These are phyloP conservation scores for Platysteira castanea DNA, from an alignment of 2,113 vertebrate genomes.

Conservation along the genomic window DNA sequence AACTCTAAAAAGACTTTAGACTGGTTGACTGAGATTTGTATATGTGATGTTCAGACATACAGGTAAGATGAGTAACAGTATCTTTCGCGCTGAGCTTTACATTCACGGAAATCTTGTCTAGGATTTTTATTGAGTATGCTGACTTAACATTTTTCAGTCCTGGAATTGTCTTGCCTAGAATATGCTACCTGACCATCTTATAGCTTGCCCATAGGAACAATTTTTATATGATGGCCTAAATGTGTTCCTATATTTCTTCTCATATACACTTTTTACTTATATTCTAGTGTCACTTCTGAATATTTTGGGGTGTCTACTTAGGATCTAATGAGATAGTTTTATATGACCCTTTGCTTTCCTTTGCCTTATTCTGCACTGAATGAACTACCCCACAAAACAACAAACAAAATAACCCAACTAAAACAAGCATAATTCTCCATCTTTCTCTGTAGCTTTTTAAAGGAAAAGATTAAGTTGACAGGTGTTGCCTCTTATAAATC, in stretches of 20 bases:
- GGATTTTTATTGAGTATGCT: neutral
- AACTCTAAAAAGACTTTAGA: neutral
- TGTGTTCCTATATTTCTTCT: neutral
- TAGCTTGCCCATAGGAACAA: accelerated
- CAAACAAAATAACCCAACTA: neutral
- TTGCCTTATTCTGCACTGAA: neutral
- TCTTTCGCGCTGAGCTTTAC: neutral
- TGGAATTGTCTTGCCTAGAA: neutral
- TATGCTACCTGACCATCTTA: neutral
- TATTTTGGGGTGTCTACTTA: neutral
- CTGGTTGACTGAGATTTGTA: neutral
- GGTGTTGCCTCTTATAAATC: neutral
- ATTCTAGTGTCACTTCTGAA: neutral
- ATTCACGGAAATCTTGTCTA: neutral
- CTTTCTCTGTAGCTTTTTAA: neutral
- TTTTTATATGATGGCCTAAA: neutral
- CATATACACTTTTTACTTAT: neutral
- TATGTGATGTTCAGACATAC: neutral
- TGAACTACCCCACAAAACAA: accelerated
- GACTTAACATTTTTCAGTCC: neutral
- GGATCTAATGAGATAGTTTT: neutral
- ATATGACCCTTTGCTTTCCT: neutral
- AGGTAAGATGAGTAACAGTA: neutral
- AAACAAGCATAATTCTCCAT: neutral
- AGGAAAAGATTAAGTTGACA: neutral